Base-by-base conservation (phyloP, 2,113 vertebrate genomes). In the Sclerurus mexicanus region DNA sequence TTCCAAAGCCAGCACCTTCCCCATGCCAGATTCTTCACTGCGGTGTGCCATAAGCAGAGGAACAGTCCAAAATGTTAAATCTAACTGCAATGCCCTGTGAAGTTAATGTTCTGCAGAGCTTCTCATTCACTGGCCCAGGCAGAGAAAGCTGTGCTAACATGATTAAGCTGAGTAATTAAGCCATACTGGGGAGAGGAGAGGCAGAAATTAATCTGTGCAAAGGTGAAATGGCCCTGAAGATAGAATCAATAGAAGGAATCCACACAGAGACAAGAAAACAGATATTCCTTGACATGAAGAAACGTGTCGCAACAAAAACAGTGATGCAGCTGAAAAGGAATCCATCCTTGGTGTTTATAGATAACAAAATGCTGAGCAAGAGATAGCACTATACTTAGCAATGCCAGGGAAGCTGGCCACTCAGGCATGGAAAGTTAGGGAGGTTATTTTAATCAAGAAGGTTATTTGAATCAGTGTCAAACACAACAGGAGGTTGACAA, bases 331-430 rank as follows among this genome's bases (percentile, higher is more conserved):
- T 81, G 74, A 87, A 84, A 96, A 93, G 92, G 93, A 95, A 94
- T 94, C 86, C 46, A 81, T 89, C 56, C 79, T 88, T 67, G 68
- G 27, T 94, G 91, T 96, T 95, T 86, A 93, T 88, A 91, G 83
- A 86, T 94, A 94, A 89, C 80, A 81, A 92, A 96, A 94, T 84
- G 86, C 96, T 96, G 88, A 94, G 90, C 73, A 95, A 96, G 90
- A 94, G 44, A 93, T 3, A 71, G 85, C 76, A 75, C 83, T 75
- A 58, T n/a, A 91, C 83, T 88, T 96, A 96, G 79, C 49, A 90
- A 86, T 81, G 94, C 60, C 69, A 89, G 40, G 68, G 79, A 86
- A 90, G 44, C 72, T 55, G 68, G 76, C 56, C 79, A 89, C 20
- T 19, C 4, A 3, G 60, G 68, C 39, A 86, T 27, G 37, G 73